Evolutionary conservation across 2,888 invertebrate species (phyloP).

Genomic region (Parasteatoda lunata): DNA sequence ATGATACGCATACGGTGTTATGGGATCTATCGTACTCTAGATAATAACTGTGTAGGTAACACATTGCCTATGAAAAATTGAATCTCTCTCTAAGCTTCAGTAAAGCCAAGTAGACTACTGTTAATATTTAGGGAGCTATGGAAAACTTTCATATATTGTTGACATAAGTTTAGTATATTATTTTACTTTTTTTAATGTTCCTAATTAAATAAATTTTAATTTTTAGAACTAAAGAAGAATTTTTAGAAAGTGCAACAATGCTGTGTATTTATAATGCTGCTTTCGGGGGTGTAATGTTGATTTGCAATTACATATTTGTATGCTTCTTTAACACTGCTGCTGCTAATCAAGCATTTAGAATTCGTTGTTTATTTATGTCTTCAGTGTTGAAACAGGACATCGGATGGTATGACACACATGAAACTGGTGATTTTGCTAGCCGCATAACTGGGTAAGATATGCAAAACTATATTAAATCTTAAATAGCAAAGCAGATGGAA

Average conservation of each 20-base stretch:
- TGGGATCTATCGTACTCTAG: no score
- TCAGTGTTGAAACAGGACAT: constrained; percentile 75
- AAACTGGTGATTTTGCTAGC: constrained; percentile 76
- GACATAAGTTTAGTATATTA: no score
- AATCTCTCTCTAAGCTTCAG: no score
- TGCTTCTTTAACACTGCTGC: constrained; percentile 39
- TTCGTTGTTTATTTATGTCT: constrained; percentile 75
- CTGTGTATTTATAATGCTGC: constrained; percentile 2
- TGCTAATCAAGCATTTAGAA: constrained; percentile 75
- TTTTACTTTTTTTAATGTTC: no score
- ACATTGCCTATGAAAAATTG: no score
- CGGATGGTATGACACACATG: constrained; percentile 75
- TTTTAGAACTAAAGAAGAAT: constrained; percentile 16
- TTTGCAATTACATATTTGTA: constrained; percentile 34
- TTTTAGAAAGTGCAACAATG: not conserved
- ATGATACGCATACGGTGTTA: no score
- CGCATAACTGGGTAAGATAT: constrained; percentile 76
- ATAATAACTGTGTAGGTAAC: no score
- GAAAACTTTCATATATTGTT: no score
- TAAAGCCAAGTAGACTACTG: no score
- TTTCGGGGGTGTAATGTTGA: constrained; percentile 8
- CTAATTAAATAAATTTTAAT: not conserved
- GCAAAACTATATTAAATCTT: not conserved
- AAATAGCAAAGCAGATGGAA: no score
- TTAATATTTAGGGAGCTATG: no score